Conservation (phyloP, 2,113 vertebrate genomes). For the Lates calcarifer region DNA sequence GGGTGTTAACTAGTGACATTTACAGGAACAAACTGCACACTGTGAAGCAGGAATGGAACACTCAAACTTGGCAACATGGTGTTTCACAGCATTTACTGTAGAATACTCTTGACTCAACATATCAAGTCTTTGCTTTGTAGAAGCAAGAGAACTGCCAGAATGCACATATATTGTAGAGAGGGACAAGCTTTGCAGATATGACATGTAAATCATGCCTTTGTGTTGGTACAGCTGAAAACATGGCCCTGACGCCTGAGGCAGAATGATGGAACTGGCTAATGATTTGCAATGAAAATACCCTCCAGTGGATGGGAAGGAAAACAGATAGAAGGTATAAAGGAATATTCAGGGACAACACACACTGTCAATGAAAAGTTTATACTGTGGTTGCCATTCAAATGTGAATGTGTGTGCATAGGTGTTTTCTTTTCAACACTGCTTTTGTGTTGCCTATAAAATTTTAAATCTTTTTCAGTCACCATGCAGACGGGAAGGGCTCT, state of each 20-base stretch:
- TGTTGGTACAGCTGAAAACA: conserved; percentile 43
- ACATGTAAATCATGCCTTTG: conserved; percentile 58
- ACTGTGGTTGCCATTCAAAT: conserved; percentile 39
- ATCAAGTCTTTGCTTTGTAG: conserved; percentile 15
- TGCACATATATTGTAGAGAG: neutral
- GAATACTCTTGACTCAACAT: neutral
- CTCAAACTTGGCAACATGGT: neutral
- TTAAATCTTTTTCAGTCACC: conserved; percentile 7
- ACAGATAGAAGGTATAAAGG: conserved; percentile 35
- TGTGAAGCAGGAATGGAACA: neutral
- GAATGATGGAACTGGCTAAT: conserved; percentile 45
- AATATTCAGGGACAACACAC: conserved; percentile 38
- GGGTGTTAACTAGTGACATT: neutral
- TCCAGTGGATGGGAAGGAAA: conserved; percentile 33
- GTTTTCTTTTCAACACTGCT: conserved; percentile 34
- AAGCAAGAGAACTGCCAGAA: neutral
- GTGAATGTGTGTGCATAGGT: neutral
- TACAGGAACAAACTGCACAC: neutral
- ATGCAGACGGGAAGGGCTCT: conserved; percentile 1
- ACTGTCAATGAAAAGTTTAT: conserved; percentile 38
- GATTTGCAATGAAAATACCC: conserved; percentile 54
- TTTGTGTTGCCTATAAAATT: conserved; percentile 18
- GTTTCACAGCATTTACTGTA: neutral
- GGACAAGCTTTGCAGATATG: conserved; percentile 46
- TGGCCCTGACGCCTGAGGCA: conserved; percentile 44